Evolutionary conservation across 2,797 vertebrate species (phyloP).

Genomic region (Acanthurus leucopareius): DNA sequence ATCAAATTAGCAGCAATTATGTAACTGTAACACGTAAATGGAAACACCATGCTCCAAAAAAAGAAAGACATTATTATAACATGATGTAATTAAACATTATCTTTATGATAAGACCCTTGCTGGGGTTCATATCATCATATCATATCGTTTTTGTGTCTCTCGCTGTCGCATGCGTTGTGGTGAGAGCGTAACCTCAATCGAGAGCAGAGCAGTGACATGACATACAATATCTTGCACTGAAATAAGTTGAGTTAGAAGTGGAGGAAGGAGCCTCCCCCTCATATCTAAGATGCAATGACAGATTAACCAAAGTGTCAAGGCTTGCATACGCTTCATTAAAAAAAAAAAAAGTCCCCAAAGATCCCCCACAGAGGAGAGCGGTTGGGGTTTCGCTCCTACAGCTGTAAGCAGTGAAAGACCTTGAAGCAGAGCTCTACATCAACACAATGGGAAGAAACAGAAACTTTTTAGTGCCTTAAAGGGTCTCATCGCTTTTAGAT

Average conservation of each 20-base stretch:
- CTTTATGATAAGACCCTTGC: constrained; percentile 7
- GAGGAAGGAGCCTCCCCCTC: constrained; percentile 52
- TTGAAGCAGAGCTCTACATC: constrained; percentile 14
- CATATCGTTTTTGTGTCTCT: constrained; percentile 37
- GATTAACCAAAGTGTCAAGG: constrained; percentile 60
- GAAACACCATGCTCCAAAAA: background rate
- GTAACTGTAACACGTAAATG: background rate
- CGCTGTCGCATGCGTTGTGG: constrained; percentile 48
- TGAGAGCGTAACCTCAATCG: constrained; percentile 59
- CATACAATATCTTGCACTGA: constrained; percentile 74
- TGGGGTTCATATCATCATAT: constrained; percentile 27
- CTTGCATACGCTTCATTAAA: constrained; percentile 31
- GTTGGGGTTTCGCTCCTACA: constrained; percentile 56
- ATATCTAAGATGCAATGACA: constrained; percentile 52
- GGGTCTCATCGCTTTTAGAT: constrained; percentile 28
- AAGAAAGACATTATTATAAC: constrained; percentile 1
- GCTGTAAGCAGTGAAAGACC: constrained; percentile 64
- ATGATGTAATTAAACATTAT: constrained; percentile 27
- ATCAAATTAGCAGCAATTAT: background rate
- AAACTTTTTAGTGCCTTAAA: constrained; percentile 40
- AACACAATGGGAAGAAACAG: constrained; percentile 40
- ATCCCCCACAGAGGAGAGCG: constrained; percentile 62
- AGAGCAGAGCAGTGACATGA: constrained; percentile 38
- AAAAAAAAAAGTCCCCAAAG: constrained; percentile 65
- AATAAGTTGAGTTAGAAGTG: constrained; percentile 39